Evolutionary conservation across 1,140 invertebrate genomes (phyloP).

Genomic region (Drosophila funebris): DNA sequence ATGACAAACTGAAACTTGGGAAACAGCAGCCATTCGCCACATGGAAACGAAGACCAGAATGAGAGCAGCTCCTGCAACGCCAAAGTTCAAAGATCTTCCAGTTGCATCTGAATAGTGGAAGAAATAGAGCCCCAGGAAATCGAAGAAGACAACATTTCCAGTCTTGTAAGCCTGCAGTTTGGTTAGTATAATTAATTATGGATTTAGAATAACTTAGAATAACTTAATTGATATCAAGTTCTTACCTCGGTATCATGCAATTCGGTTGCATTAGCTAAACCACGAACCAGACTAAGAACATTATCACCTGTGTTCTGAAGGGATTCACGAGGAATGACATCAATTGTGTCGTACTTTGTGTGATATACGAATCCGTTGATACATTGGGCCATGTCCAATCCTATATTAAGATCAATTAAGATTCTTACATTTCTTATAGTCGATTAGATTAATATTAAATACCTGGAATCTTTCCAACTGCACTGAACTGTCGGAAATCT

Average conservation of each 20-base stretch:
- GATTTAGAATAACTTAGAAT: not conserved
- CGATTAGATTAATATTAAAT: not conserved
- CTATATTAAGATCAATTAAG: not conserved
- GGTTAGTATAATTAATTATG: slow-evolving; percentile 51
- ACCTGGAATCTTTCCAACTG: slow-evolving; percentile 86
- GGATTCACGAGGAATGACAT: slow-evolving; percentile 90
- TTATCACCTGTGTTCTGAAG: slow-evolving; percentile 93
- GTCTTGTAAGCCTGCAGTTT: slow-evolving; percentile 43
- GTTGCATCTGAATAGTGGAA: slow-evolving; percentile 86
- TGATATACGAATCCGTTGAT: slow-evolving; percentile 97
- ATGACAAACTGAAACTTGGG: slow-evolving; percentile 24
- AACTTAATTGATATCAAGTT: not conserved
- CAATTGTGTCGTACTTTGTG: slow-evolving; percentile 91
- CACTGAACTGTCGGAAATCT: slow-evolving; percentile 92
- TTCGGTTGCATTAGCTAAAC: slow-evolving; percentile 87
- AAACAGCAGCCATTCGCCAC: slow-evolving; percentile 48
- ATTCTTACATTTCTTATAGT: not conserved
- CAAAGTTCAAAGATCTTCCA: slow-evolving; percentile 85
- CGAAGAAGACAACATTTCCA: slow-evolving; percentile 90
- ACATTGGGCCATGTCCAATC: slow-evolving; percentile 95
- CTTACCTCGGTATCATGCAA: slow-evolving; percentile 83
- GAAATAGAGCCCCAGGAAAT: slow-evolving; percentile 90
- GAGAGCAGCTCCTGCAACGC: slow-evolving; percentile 83
- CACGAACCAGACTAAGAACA: slow-evolving; percentile 87
- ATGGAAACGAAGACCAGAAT: slow-evolving; percentile 83